Conservation (phyloP, 2,797 vertebrate species). For the Margarornis squamiger region DNA sequence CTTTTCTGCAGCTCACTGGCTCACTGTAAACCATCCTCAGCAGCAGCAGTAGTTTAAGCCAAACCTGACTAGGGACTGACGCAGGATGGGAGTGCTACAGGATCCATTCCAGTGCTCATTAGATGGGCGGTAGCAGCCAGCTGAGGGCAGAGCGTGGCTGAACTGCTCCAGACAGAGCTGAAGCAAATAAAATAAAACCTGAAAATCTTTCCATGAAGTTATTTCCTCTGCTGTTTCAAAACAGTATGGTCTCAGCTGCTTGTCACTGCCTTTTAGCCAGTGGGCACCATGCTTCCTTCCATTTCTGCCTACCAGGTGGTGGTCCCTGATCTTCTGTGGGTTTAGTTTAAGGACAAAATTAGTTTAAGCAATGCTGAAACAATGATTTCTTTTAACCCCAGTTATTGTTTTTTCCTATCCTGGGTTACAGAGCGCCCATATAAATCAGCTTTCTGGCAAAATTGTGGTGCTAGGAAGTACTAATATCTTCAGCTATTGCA, state of each 20-base stretch:
- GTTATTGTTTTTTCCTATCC: neutral
- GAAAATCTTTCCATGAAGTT: neutral
- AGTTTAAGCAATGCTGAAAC: neutral
- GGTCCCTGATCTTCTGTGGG: neutral
- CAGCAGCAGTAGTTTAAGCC: neutral
- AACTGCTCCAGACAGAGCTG: slow-evolving; percentile 7
- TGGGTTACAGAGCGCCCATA: neutral
- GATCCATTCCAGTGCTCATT: neutral
- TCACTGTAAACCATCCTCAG: neutral
- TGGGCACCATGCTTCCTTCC: neutral
- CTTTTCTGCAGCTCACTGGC: neutral
- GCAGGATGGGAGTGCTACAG: neutral
- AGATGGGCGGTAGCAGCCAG: neutral
- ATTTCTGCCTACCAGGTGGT: slow-evolving; percentile 23
- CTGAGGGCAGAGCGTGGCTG: neutral
- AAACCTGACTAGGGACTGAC: neutral
- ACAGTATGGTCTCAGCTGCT: neutral
- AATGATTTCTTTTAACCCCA: neutral
- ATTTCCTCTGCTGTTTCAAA: slow-evolving; percentile 19
- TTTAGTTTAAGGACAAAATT: neutral
- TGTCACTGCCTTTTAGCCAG: neutral
- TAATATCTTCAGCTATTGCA: neutral
- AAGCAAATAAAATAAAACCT: slow-evolving; percentile 1
- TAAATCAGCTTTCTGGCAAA: slow-evolving; percentile 7
- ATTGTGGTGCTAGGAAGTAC: neutral